A percentile compares a stretch with the other conserved stretches of the same genome.
These are phyloP conservation scores for Lucilia sericata DNA, from an alignment of 1,140 invertebrate species.

Conservation along the genomic window DNA sequence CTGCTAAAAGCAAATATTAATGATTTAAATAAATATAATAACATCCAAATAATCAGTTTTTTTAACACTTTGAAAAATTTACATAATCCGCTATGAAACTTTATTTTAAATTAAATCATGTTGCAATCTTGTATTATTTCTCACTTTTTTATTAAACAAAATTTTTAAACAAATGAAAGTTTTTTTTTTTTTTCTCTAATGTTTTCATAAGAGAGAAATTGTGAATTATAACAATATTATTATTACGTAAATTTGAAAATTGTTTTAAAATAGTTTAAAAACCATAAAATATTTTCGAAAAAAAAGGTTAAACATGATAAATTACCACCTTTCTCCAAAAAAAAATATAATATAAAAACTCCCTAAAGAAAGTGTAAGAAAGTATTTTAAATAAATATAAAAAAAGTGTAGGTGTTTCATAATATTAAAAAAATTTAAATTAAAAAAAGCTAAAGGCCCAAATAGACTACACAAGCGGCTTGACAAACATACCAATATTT, in stretches of 20 bases:
- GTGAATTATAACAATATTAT: neutral
- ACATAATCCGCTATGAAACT: neutral
- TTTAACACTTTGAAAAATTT: neutral
- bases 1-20: neutral
- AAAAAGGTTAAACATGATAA: slow-evolving; percentile 12
- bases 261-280: neutral
- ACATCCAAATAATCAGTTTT: neutral
- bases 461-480: too few species aligned
- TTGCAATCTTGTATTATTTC: too few species aligned
- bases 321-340: neutral
- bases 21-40: neutral
- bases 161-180: neutral
- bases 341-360: too few species aligned
- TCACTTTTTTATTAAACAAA: too few species aligned
- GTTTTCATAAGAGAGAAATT: neutral
- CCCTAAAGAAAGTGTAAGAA: neutral
- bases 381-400: neutral
- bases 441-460: too few species aligned
- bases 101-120: neutral
- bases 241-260: neutral
- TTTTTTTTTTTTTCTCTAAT: neutral
- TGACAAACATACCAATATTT: too few species aligned
- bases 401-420: neutral
- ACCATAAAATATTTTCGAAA: too few species aligned
- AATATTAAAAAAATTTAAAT: neutral